Evolutionary conservation across 2,797 vertebrate genomes (phyloP), one percentile per base, ranked within the genome.

Genomic region (Ptychobarbus kaznakovi): DNA sequence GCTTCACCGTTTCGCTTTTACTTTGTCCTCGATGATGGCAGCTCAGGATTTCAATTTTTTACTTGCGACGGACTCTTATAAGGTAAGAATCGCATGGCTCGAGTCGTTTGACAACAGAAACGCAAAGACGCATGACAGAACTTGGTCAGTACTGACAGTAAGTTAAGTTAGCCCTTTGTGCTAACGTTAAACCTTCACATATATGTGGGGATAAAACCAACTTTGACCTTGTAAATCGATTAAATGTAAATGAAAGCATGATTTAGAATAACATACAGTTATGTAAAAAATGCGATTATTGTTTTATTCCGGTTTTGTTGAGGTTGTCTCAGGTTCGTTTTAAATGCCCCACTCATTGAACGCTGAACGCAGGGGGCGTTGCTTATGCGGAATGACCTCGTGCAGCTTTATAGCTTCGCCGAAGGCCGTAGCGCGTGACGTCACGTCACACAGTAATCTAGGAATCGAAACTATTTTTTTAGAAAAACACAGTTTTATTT

Each of bases 21-120:
- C 51, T 75, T 61, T 82, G 66, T 82, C 65, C 66, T 86, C 72
- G 90, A 91, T 90, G 86, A 95, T 96, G 95, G 94, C 94, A 92
- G 91, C 93, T 2, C 90, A 90, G 68, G 95, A 95, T 83, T 96
- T 95, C 89, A 96, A 96, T 92, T 89, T 96, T 79, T 88, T 96
- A 88, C 92, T 96, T 1, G 95, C 95, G 12, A 96, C 95, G 38
- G 95, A 96, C 84, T 96, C 95, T 0, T 95, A 96, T 88, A 96
- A 96, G 94, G 95, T 96, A 90, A 93, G 92, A 51, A 28, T 74
- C 51, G n/a, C 28, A 35, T 44, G 13, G n/a, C 7, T 56, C 13
- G 20, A 16, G 11, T 53, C 9, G 15, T n/a, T 73, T 20, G 11
- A 35, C 40, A 63, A 35, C 25, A 61, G 49, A 35, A 46, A 32